A percentile compares a stretch with the other conserved stretches of the same genome.
Evolutionary conservation across 1,140 invertebrate species (phyloP).

Genomic region (Drosophila busckii): DNA sequence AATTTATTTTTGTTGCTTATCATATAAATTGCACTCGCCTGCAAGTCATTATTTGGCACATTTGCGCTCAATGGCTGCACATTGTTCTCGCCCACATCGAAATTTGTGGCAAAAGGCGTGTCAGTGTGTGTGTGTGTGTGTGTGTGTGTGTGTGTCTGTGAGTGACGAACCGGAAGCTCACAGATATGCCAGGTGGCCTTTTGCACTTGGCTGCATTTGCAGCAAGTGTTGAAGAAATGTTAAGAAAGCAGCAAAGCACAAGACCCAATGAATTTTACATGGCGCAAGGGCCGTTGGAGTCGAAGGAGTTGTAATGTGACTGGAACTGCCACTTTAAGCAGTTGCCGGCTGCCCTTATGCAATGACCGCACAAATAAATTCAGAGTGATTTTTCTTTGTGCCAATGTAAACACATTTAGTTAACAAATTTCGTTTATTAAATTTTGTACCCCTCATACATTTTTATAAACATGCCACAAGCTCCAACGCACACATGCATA

Average conservation of each 20-base stretch:
- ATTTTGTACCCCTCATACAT: too few species aligned
- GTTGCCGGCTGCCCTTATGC: conserved; percentile 26
- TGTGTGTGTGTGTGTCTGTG: conserved; percentile 1
- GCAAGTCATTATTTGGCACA: conserved; percentile 75
- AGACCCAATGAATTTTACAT: conserved; percentile 3
- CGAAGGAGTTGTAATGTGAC: background rate
- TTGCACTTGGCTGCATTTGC: conserved; percentile 63
- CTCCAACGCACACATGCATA: too few species aligned
- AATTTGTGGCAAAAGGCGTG: conserved; percentile 3
- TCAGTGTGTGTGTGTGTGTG: conserved; percentile 5
- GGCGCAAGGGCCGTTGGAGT: background rate
- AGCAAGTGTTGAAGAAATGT: conserved; percentile 29
- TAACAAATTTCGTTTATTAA: too few species aligned
- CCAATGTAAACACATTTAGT: too few species aligned
- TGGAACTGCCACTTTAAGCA: conserved; percentile 49
- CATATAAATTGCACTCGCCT: conserved; percentile 74
- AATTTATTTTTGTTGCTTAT: conserved; percentile 75
- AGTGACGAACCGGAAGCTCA: conserved; percentile 67
- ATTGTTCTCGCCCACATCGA: conserved; percentile 45
- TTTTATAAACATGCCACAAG: too few species aligned
- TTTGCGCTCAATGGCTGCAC: conserved; percentile 73
- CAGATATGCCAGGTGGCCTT: conserved; percentile 62
- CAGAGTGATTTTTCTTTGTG: conserved; percentile 6
- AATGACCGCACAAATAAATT: conserved; percentile 39
- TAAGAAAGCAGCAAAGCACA: background rate